These are phyloP conservation scores for Neoniphon sammara DNA, from an alignment of 2,797 vertebrate species.

Conservation along the genomic window DNA sequence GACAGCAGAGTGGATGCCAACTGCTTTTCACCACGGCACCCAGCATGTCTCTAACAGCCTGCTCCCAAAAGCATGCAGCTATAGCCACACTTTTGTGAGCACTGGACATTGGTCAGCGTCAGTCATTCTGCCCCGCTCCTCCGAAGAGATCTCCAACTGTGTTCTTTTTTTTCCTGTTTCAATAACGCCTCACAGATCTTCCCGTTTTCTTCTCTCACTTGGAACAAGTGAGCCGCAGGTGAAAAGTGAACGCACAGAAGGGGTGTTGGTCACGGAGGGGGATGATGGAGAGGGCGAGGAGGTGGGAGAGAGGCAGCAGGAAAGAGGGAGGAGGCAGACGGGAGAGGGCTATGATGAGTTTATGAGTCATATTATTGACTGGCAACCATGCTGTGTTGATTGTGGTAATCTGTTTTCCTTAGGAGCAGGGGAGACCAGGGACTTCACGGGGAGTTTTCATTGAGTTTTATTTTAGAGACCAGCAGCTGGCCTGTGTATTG, in stretches of 20 bases:
- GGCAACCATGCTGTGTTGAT: slow-evolving; percentile 70
- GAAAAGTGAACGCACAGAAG: slow-evolving; percentile 54
- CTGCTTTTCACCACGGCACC: slow-evolving; percentile 45
- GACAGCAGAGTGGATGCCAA: slow-evolving; percentile 57
- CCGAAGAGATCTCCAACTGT: slow-evolving; percentile 12
- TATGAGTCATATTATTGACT: slow-evolving; percentile 80
- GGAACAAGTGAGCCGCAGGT: slow-evolving; percentile 57
- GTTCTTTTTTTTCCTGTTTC: background rate
- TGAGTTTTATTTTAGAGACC: slow-evolving; percentile 64
- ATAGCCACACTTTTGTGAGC: slow-evolving; percentile 10
- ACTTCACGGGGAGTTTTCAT: slow-evolving; percentile 57
- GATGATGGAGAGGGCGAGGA: slow-evolving; percentile 39
- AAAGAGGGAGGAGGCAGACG: slow-evolving; percentile 53
- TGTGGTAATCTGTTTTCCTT: slow-evolving; percentile 76
- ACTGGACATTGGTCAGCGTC: slow-evolving; percentile 16
- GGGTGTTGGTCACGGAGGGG: slow-evolving; percentile 42
- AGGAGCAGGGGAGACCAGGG: slow-evolving; percentile 55
- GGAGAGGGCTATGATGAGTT: slow-evolving; percentile 63
- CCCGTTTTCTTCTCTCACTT: slow-evolving; percentile 20
- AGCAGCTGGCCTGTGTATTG: slow-evolving; percentile 66
- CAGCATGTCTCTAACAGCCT: slow-evolving; percentile 35
- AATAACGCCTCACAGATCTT: slow-evolving; percentile 24
- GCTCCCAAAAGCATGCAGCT: slow-evolving; percentile 32
- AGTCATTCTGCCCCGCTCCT: slow-evolving; percentile 11
- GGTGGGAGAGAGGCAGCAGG: slow-evolving; percentile 43